Conservation (phyloP, 2,113 vertebrate genomes). For the Ptilorrhoa leucosticta region DNA sequence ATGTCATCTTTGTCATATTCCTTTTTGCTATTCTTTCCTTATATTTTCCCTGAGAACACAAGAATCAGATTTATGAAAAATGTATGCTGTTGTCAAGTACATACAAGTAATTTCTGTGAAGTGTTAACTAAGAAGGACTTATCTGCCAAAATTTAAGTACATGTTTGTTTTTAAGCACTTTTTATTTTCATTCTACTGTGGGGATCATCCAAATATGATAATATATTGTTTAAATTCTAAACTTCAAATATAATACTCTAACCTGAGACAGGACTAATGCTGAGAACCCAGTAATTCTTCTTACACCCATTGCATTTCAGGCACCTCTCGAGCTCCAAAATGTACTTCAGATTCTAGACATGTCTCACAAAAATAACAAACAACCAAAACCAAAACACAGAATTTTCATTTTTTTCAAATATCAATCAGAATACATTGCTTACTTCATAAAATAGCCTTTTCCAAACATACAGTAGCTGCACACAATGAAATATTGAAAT, state of each 20-base stretch:
- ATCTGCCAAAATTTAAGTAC: conserved; percentile 59
- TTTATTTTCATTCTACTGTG: conserved; percentile 58
- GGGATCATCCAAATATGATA: conserved; percentile 65
- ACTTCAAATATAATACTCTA: conserved; percentile 62
- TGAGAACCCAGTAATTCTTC: conserved; percentile 47
- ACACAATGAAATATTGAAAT: background rate
- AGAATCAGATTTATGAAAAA: conserved; percentile 67
- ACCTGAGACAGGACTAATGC: conserved; percentile 38
- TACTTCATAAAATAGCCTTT: background rate
- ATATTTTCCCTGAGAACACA: conserved; percentile 54
- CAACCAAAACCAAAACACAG: background rate
- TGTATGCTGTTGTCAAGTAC: conserved; percentile 67
- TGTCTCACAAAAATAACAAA: background rate
- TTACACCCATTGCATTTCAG: conserved; percentile 9
- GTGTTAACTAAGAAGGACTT: conserved; percentile 67
- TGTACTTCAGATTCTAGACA: background rate
- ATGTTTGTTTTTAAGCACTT: conserved; percentile 55
- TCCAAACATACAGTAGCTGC: background rate
- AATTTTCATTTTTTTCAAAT: background rate
- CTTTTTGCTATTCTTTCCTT: conserved; percentile 48
- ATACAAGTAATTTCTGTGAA: conserved; percentile 68
- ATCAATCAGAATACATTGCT: background rate
- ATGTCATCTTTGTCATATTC: conserved; percentile 52
- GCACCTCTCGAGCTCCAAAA: conserved; percentile 23
- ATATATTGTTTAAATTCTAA: conserved; percentile 51